Evolutionary conservation across 2,797 vertebrate genomes (phyloP), one percentile per base, ranked within the genome.

Genomic region (Muscicapa comitata): DNA sequence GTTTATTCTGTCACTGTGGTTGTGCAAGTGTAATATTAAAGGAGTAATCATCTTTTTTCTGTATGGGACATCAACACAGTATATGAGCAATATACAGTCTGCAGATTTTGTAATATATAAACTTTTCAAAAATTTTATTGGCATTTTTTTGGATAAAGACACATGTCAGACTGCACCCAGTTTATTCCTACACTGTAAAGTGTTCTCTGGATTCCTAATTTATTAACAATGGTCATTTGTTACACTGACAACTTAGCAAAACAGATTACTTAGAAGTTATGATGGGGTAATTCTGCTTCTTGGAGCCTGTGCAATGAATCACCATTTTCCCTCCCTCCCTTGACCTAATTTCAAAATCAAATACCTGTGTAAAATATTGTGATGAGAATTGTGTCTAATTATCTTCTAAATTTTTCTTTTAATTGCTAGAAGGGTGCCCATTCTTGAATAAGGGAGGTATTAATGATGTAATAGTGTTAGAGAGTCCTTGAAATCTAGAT

Each of bases 311-410:
- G 85, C 96, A 98, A 97, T 97, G 97, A 97, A 97, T 97, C 96
- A 97, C 94, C 61, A 65, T 96, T 97, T 95, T 96, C 91, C 93
- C 94, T 97, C 95, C 95, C 89, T 98, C 79, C 71, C 88, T 93
- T 98, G 97, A 98, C 97, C 98, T 97, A 97, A 97, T 98, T 98
- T 98, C 96, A 96, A 97, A 98, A 97, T 95, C 96, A 89, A 86
- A 75, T 97, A 98, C 95, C 97, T 97, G 88, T 96, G 95, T 96
- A 96, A 97, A 97, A 97, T 97, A 97, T 93, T 94, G 96, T 95
- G 94, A 88, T 95, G 95, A 96, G 93, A 88, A 85, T 74, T 95
- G 83, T 93, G 95, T 93, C 97, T 98, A 97, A 98, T 98, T 97
- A 98, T 98, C 97, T 97, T 94, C 83, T 92, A 94, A 95, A 78